A percentile compares a stretch with the other conserved stretches of the same genome.
These are phyloP conservation scores for Porites divaricata DNA, from an alignment of 92 coral and sea anemone genomes.

Conservation along the genomic window DNA sequence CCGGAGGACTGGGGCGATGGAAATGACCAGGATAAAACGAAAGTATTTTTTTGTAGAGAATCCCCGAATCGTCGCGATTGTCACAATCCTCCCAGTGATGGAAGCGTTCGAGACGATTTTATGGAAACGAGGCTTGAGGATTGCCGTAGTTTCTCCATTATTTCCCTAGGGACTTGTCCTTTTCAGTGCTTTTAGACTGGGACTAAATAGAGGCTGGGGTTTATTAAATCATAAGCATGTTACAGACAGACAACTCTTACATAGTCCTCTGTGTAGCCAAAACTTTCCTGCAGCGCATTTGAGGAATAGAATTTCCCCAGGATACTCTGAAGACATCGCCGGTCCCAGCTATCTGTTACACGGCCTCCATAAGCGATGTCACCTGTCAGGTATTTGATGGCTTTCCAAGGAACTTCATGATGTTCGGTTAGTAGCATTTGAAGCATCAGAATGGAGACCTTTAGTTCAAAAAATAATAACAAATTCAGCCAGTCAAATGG, in stretches of 20 bases:
- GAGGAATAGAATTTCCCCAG: conserved; percentile 85
- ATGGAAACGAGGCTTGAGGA: no score
- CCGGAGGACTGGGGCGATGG: no score
- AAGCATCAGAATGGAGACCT: conserved; percentile 96
- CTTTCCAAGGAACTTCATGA: conserved; percentile 94
- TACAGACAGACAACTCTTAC: conserved; percentile 38
- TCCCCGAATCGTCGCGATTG: no score
- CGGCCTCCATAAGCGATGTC: conserved; percentile 98
- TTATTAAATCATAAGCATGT: background rate
- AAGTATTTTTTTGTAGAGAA: no score
- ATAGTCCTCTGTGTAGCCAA: conserved; percentile 81
- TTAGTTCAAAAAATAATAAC: background rate
- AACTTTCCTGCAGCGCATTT: conserved; percentile 76
- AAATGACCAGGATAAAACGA: no score
- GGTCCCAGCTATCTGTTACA: conserved; percentile 97
- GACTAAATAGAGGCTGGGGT: no score
- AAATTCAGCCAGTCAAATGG: no score
- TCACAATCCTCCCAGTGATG: no score
- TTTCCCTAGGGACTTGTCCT: no score
- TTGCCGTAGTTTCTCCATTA: no score
- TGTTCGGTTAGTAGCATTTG: conserved; percentile 93
- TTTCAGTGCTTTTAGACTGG: no score
- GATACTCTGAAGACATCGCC: conserved; percentile 90
- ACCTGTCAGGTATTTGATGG: conserved; percentile 86
- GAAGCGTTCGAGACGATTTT: no score